Conservation (phyloP, 1,140 invertebrate genomes). For the Pseudoatta argentina region DNA sequence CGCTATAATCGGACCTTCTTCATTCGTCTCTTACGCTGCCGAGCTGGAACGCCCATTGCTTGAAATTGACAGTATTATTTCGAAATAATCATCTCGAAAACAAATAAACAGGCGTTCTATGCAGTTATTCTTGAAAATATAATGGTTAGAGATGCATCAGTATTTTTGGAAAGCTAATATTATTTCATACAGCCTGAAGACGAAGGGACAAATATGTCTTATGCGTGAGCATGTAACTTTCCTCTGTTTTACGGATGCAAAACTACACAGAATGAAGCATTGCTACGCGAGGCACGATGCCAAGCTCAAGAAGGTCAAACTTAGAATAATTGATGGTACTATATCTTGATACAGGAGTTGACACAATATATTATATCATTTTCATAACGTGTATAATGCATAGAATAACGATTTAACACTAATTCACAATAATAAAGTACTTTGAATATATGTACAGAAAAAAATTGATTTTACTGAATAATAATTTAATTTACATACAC, state of each 20-base stretch:
- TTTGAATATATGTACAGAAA: neutral
- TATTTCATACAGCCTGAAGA: neutral
- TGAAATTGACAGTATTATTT: slow-evolving; percentile 4
- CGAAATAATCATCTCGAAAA: slow-evolving; percentile 1
- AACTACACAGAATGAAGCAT: slow-evolving; percentile 2
- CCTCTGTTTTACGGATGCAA: neutral
- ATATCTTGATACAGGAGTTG: neutral
- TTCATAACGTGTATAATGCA: neutral
- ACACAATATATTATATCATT: neutral
- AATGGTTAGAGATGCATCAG: neutral
- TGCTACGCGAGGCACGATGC: slow-evolving; percentile 4
- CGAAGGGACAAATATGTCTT: slow-evolving; percentile 21
- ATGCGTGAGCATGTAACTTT: slow-evolving; percentile 7
- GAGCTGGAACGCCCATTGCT: neutral
- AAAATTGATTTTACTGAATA: too few relatives aligned
- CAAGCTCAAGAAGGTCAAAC: slow-evolving; percentile 21
- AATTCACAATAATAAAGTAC: neutral
- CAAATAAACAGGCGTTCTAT: neutral
- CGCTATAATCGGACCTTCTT: slow-evolving; percentile 71
- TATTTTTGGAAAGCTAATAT: neutral
- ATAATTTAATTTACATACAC: too few relatives aligned
- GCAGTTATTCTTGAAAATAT: neutral
- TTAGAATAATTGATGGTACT: slow-evolving; percentile 15
- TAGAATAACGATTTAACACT: neutral
- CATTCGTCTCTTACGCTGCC: slow-evolving; percentile 29